Evolutionary conservation across 2,888 invertebrate genomes (phyloP).

Genomic region (Scelioninae gen. 1): DNA sequence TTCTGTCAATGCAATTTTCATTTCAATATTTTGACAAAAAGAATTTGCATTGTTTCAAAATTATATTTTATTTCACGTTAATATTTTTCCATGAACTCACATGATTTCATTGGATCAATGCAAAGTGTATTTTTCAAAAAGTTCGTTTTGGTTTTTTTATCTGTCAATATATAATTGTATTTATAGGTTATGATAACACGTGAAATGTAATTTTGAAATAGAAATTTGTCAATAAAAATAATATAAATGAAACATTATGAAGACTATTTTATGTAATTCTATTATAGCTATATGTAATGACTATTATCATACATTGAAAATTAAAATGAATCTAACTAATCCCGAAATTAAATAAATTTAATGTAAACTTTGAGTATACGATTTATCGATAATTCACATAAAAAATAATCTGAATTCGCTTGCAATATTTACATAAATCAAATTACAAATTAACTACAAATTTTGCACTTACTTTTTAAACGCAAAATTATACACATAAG

Average conservation of each 20-base stretch:
- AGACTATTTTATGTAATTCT: not conserved
- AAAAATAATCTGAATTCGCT: no score
- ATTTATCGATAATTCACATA: no score
- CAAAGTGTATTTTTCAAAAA: not conserved
- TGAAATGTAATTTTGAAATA: no score
- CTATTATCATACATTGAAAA: not conserved
- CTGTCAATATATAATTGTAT: no score
- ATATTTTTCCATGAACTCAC: not conserved
- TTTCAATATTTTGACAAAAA: no score
- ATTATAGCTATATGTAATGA: not conserved
- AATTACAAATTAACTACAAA: no score
- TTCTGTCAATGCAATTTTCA: not conserved
- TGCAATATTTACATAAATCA: no score
- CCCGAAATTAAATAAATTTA: no score
- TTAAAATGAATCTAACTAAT: not conserved
- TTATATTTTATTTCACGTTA: not conserved
- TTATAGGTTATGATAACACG: not conserved
- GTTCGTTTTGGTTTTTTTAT: not conserved
- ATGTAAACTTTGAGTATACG: no score
- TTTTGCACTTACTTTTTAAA: no score
- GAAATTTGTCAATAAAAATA: not conserved
- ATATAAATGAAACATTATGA: not conserved
- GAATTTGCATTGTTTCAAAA: not conserved
- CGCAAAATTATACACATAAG: no score
- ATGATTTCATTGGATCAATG: no score